Conservation (phyloP, 2,888 invertebrate species). For the Cylloceria caligata region DNA sequence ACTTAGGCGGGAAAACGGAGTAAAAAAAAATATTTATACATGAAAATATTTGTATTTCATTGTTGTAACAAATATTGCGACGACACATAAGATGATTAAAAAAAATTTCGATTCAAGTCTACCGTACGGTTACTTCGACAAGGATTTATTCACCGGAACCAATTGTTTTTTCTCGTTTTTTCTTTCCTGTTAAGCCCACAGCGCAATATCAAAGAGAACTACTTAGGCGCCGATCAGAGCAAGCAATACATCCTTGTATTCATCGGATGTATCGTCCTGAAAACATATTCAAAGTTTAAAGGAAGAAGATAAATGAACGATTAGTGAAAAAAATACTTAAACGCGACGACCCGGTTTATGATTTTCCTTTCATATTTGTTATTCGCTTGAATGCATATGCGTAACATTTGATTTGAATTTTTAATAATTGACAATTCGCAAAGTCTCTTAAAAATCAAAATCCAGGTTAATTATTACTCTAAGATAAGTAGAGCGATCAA, state of each 20-base stretch:
- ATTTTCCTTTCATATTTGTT: neutral
- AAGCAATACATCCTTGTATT: slow-evolving; percentile 94
- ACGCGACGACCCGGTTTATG: slow-evolving; percentile 6
- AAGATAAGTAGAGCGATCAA: slow-evolving; percentile 44
- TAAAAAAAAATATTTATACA: slow-evolving; percentile 52
- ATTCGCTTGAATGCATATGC: no score
- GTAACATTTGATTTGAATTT: neutral
- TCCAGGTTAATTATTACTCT: neutral
- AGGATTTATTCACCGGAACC: slow-evolving; percentile 64
- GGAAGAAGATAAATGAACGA: slow-evolving; percentile 58
- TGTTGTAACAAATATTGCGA: slow-evolving; percentile 56
- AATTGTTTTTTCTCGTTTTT: slow-evolving; percentile 57
- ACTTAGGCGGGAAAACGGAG: slow-evolving; percentile 31
- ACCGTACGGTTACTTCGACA: slow-evolving; percentile 44
- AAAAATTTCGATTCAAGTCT: slow-evolving; percentile 34
- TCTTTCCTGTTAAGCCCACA: slow-evolving; percentile 48
- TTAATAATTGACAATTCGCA: neutral
- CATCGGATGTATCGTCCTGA: slow-evolving; percentile 94
- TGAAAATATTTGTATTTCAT: slow-evolving; percentile 63
- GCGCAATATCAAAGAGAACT: slow-evolving; percentile 66
- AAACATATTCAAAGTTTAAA: slow-evolving; percentile 81
- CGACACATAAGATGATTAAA: slow-evolving; percentile 44
- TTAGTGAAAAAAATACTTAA: slow-evolving; percentile 7
- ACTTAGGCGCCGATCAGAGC: slow-evolving; percentile 86
- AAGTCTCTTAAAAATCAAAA: neutral